Base-by-base conservation (phyloP, 2,888 invertebrate genomes). In the Drosophila cognata region DNA sequence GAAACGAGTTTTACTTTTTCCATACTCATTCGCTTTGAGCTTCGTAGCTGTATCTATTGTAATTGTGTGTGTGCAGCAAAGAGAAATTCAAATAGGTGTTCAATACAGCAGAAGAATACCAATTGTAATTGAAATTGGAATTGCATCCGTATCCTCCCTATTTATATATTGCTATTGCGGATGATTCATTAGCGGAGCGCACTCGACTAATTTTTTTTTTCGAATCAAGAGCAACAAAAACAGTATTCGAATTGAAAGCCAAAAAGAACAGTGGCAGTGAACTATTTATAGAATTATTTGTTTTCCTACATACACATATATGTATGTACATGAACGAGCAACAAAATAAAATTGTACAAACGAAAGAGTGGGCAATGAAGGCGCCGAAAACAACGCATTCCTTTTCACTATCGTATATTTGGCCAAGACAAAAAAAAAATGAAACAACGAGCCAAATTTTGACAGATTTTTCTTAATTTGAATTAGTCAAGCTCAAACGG, bases 251-350 rank as follows among this genome's bases (percentile, higher is more conserved):
- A 89, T 87, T 83, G 90, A 90, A 89, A 89, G 79, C 79, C 82
- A 70, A 79, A 78, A 79, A 80, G 82, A 78, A 82, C 89, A 84
- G 90, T 93, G 92, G 90, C 93, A 92, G 92, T 92, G 92, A 92
- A 91, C 92, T 92, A 92, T 82, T 83, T 80, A 81, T 91, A 91
- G 91, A 90, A 89, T 87, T 90, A 84, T 90, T 87, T 90, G 82
- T 91, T 82, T 91, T 91, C 87, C 77, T 88, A 88, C 79, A 89
- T 71, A 62, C 38, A 60, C 41, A 41, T 28, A 57, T 59, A 53
- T n/a, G 3, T 61, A 43, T 18, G 38, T 58, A 57, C 38, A 16
- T 25, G 16, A 25, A 33, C 21, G 21, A 35, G 56, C 57, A 72
- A 21, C 57, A 63, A 51, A 35, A 63, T 65, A 25, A 76, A 74